Evolutionary conservation across 2,113 vertebrate species (phyloP).

Genomic region (Pedetes capensis): DNA sequence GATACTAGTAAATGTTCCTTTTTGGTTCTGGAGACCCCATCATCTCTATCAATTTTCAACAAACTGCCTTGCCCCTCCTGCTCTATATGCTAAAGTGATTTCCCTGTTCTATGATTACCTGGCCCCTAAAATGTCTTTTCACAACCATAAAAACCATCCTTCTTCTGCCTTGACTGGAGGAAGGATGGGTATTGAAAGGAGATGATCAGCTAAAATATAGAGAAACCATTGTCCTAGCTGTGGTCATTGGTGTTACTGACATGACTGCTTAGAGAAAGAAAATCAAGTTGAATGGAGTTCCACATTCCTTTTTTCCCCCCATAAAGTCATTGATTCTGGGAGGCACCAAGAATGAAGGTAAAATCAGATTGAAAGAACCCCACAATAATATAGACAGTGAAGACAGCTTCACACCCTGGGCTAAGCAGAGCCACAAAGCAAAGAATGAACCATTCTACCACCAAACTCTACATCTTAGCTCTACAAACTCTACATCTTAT

Average conservation of each 20-base stretch:
- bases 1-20: background rate
- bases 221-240: background rate
- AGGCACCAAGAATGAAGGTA: background rate
- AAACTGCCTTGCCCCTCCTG: background rate
- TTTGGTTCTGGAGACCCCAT: background rate
- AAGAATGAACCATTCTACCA: background rate
- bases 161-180: background rate
- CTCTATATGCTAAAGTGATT: background rate
- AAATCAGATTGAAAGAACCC: constrained; percentile 6
- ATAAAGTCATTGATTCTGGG: background rate
- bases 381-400: background rate
- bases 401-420: background rate
- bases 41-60: background rate
- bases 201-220: background rate
- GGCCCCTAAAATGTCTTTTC: background rate
- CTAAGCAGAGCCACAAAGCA: background rate
- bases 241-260: background rate
- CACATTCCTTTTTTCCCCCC: too few relatives aligned
- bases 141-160: background rate
- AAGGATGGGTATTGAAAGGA: background rate
- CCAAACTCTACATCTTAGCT: background rate
- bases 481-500: too few relatives aligned
- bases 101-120: background rate
- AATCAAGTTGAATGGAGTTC: background rate
- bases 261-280: background rate